phyloP scores from a whole-genome alignment of 2,888 invertebrate species.

The Periphyllus acericola region DNA sequence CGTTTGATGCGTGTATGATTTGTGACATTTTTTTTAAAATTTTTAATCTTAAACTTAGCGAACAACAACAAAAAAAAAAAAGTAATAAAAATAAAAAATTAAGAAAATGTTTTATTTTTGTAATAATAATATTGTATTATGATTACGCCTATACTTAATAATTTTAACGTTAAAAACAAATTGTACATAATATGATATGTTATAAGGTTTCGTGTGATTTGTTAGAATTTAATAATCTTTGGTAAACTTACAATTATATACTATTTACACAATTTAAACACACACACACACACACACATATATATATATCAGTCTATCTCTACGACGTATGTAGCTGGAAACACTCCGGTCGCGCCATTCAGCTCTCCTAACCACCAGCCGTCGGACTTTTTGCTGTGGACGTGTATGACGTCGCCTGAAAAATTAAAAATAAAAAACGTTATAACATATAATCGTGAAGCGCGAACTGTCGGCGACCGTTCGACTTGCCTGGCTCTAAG shows the following conservation, averaged over 20 bases:
- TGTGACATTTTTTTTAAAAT: background rate
- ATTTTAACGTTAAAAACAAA: slow-evolving; percentile 35
- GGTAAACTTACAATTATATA: slow-evolving; percentile 34
- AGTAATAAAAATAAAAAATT: background rate
- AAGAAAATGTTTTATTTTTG: slow-evolving; percentile 43
- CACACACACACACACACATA: background rate
- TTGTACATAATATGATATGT: slow-evolving; percentile 31
- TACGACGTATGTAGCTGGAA: slow-evolving; percentile 94
- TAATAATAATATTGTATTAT: background rate
- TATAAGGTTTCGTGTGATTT: slow-evolving; percentile 22
- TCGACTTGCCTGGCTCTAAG: slow-evolving; percentile 73
- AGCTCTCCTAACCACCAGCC: slow-evolving; percentile 96
- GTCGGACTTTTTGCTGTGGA: slow-evolving; percentile 90
- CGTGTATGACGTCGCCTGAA: slow-evolving; percentile 85
- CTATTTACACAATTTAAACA: background rate
- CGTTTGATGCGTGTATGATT: background rate
- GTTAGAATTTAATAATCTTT: slow-evolving; percentile 54
- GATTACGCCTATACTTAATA: slow-evolving; percentile 11
- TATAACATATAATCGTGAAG: background rate
- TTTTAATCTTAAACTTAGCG: background rate
- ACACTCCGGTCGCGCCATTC: slow-evolving; percentile 86
- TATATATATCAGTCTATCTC: slow-evolving; percentile 71
- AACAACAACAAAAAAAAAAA: background rate
- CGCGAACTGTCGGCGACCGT: background rate
- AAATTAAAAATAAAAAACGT: background rate